phyloP scores from a whole-genome alignment of 2,797 vertebrate genomes.

The Sarcoramphus papa region DNA sequence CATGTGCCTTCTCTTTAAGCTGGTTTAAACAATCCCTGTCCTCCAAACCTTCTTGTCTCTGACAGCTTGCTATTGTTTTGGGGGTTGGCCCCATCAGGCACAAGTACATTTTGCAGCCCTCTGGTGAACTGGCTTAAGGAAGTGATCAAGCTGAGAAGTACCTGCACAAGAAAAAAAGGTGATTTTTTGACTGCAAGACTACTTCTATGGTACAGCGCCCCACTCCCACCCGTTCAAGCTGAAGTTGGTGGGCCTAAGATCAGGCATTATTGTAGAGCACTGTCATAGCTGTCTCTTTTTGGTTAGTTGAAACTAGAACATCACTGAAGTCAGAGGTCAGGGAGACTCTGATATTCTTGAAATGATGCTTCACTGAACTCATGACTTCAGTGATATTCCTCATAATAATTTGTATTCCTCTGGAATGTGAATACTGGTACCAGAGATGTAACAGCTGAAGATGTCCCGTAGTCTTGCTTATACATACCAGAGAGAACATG shows the following conservation, averaged over 20 bases:
- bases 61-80: background rate
- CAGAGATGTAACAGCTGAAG: background rate
- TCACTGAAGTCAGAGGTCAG: background rate
- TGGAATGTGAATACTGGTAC: background rate
- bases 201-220: background rate
- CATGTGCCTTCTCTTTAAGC: background rate
- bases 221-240: background rate
- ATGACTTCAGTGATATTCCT: background rate
- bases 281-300: background rate
- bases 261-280: background rate
- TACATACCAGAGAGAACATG: background rate
- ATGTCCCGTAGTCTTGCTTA: background rate
- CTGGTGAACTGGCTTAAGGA: background rate
- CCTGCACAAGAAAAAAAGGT: background rate
- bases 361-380: background rate
- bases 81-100: background rate
- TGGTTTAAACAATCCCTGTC: background rate
- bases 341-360: background rate
- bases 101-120: background rate
- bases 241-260: background rate
- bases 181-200: background rate
- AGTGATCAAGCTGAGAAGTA: background rate
- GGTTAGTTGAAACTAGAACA: background rate
- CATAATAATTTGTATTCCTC: background rate
- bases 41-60: background rate